A percentile compares a stretch with the other conserved stretches of the same genome.
Conservation (phyloP, 2,113 vertebrate species). For the Charina bottae region DNA sequence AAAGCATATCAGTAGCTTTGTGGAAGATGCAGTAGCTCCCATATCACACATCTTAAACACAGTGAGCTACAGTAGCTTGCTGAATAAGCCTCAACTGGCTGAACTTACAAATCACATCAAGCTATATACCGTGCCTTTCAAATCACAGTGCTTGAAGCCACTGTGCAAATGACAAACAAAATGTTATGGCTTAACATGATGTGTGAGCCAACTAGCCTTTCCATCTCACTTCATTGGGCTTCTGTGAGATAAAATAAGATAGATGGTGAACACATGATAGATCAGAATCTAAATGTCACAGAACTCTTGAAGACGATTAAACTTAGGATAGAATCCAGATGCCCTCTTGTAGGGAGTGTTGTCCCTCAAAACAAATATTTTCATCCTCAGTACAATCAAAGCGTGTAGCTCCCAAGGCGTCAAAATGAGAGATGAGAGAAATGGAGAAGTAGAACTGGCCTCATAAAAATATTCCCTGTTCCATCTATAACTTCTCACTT, state of each 20-base stretch:
- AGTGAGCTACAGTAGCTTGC: not conserved
- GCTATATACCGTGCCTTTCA: not conserved
- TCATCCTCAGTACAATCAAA: not conserved
- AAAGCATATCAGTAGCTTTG: not conserved
- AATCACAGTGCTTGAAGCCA: not conserved
- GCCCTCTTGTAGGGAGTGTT: not conserved
- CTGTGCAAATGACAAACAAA: not conserved
- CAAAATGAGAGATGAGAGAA: not conserved
- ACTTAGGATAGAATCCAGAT: not conserved
- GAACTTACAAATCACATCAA: not conserved
- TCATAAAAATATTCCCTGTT: slow-evolving; percentile 5
- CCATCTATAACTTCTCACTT: slow-evolving; percentile 2
- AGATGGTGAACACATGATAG: not conserved
- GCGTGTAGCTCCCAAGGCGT: not conserved
- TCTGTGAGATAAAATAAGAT: not conserved
- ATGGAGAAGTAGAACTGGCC: not conserved
- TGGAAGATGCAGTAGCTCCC: not conserved
- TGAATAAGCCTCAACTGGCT: not conserved
- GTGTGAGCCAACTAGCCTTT: not conserved
- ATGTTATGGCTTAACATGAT: not conserved
- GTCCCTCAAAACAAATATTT: slow-evolving; percentile 3
- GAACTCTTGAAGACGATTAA: not conserved
- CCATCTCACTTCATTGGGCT: not conserved
- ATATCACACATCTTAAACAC: not conserved
- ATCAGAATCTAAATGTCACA: not conserved